Conservation (phyloP, 2,113 vertebrate genomes). For the Spermophilus dauricus region DNA sequence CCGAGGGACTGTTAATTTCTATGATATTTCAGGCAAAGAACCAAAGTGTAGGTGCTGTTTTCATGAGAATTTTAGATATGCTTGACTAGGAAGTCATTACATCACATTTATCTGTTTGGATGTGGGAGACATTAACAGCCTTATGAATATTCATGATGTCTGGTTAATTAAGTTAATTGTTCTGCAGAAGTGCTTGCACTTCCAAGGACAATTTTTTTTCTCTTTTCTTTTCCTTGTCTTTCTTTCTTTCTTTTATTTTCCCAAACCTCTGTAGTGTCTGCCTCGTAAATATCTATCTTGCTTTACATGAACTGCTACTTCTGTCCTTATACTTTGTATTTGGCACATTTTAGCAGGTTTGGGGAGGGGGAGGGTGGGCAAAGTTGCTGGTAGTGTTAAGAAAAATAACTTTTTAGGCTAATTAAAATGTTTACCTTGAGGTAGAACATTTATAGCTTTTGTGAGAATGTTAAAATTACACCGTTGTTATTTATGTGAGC, state of each 20-base stretch:
- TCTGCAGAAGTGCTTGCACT: constrained; percentile 94
- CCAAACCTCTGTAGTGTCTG: constrained; percentile 75
- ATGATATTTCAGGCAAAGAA: constrained; percentile 92
- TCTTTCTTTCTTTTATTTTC: constrained; percentile 81
- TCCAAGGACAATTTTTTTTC: constrained; percentile 92
- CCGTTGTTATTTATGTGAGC: constrained; percentile 39
- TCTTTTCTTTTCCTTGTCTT: constrained; percentile 61
- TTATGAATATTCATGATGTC: constrained; percentile 97
- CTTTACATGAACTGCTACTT: constrained; percentile 82
- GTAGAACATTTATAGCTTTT: constrained; percentile 73
- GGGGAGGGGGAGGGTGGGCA: background rate
- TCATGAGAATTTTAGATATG: constrained; percentile 94
- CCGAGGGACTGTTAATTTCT: constrained; percentile 90
- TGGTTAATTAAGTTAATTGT: constrained; percentile 98
- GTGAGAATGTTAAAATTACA: constrained; percentile 54
- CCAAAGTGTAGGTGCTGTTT: constrained; percentile 91
- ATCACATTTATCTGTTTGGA: constrained; percentile 95
- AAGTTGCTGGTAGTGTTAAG: constrained; percentile 65
- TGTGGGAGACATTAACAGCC: constrained; percentile 95
- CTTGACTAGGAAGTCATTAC: constrained; percentile 95
- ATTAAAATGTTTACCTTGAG: constrained; percentile 66
- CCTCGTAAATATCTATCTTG: constrained; percentile 85
- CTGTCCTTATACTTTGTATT: constrained; percentile 77
- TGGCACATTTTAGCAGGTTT: constrained; percentile 66
- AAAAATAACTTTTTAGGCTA: constrained; percentile 76